Percentiles rank a stretch among this genome's conserved stretches.
These are phyloP conservation scores for Andrena cerasifolii DNA, from an alignment of 1,140 invertebrate species.

Conservation along the genomic window DNA sequence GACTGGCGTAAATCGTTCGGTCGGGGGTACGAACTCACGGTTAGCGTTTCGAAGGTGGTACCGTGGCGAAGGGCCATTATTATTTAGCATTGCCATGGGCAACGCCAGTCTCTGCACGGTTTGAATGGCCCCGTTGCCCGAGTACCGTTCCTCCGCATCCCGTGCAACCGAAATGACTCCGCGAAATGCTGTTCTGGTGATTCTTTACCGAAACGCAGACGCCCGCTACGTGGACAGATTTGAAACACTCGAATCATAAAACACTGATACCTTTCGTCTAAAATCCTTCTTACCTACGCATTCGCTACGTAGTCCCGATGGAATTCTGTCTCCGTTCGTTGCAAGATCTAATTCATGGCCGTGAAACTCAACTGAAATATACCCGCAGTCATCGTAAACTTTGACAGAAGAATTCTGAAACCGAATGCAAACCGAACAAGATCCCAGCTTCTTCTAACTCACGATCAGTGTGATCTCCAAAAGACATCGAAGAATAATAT, in stretches of 20 bases:
- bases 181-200: background rate
- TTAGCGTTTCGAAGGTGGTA: slow-evolving; percentile 66
- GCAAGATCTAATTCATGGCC: no score
- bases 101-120: slow-evolving; percentile 62
- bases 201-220: slow-evolving; percentile 30
- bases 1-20: slow-evolving; percentile 41
- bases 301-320: no score
- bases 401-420: no score
- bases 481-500: background rate
- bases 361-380: no score
- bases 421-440: background rate
- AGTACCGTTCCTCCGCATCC: slow-evolving; percentile 42
- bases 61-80: slow-evolving; percentile 64
- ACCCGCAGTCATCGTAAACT: no score
- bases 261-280: background rate
- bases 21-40: slow-evolving; percentile 43
- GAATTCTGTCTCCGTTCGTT: no score
- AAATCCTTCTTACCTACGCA: no score
- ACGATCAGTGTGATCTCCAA: background rate
- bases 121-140: slow-evolving; percentile 66
- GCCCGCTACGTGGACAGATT: slow-evolving; percentile 13
- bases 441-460: background rate
- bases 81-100: slow-evolving; percentile 74
- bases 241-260: no score
- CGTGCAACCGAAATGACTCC: background rate